phyloP scores from a whole-genome alignment of 2,888 invertebrate genomes.

The Drosophila robusta region DNA sequence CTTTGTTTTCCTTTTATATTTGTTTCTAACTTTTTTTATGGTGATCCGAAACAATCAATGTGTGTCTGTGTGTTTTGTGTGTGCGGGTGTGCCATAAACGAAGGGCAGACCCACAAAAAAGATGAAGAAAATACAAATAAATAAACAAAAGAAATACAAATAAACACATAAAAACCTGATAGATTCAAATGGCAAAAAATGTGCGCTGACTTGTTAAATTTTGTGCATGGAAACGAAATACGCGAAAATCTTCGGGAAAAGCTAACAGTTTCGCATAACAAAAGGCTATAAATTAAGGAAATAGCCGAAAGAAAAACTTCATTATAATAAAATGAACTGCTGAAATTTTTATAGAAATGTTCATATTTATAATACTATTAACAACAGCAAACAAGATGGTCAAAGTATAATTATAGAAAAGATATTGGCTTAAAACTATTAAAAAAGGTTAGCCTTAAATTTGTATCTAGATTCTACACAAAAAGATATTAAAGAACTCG shows the following conservation, averaged over 20 bases:
- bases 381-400: too few relatives aligned
- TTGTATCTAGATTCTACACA: too few relatives aligned
- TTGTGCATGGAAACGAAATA: slow-evolving; percentile 24
- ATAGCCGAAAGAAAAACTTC: background rate
- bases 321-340: background rate
- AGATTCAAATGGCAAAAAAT: slow-evolving; percentile 22
- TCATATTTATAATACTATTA: background rate
- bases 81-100: slow-evolving; percentile 4
- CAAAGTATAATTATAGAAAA: too few relatives aligned
- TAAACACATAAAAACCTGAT: slow-evolving; percentile 5
- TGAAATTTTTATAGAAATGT: background rate
- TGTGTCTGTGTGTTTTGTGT: slow-evolving; percentile 12
- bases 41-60: slow-evolving; percentile 33
- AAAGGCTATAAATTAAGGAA: background rate
- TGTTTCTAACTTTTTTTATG: slow-evolving; percentile 13
- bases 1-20: slow-evolving; percentile 22
- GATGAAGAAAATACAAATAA: background rate
- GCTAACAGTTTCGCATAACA: background rate
- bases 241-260: background rate
- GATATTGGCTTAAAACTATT: too few relatives aligned
- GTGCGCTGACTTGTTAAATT: slow-evolving; percentile 5
- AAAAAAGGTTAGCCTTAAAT: too few relatives aligned
- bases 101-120: slow-evolving; percentile 10
- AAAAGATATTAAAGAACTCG: too few relatives aligned
- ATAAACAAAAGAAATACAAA: background rate